phyloP scores from a whole-genome alignment of 2,113 vertebrate species.

The Hemiscyllium ocellatum region DNA sequence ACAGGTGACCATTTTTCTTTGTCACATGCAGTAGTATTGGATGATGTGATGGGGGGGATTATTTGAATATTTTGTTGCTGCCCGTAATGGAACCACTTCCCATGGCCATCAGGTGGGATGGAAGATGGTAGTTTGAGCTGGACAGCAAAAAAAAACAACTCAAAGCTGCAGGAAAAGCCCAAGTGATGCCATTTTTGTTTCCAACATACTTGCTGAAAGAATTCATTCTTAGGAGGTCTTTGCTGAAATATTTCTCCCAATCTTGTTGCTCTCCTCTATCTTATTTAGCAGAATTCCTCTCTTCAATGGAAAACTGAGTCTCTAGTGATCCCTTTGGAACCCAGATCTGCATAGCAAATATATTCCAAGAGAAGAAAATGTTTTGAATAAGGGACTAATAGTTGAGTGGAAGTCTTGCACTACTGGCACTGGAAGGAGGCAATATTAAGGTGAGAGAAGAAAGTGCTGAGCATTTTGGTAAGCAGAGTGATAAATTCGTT shows the following conservation, averaged over 20 bases:
- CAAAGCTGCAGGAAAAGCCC: not conserved
- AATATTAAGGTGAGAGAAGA: not conserved
- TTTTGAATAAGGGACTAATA: not conserved
- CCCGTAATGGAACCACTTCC: not conserved
- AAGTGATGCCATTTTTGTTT: not conserved
- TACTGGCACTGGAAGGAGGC: not conserved
- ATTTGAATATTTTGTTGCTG: not conserved
- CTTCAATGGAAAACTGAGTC: not conserved
- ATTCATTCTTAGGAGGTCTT: not conserved
- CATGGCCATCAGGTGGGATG: not conserved
- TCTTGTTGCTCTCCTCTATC: not conserved
- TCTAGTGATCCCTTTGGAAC: not conserved
- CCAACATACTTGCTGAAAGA: not conserved
- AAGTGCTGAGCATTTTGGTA: not conserved
- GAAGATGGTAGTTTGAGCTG: not conserved
- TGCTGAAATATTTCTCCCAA: not conserved
- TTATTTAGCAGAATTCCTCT: not conserved
- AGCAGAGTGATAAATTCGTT: not conserved
- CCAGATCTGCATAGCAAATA: not conserved
- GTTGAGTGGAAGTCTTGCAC: not conserved
- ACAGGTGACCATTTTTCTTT: not conserved
- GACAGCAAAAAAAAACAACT: not conserved
- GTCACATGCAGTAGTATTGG: not conserved
- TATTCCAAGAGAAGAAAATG: not conserved
- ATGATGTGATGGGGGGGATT: not conserved